phyloP scores from a whole-genome alignment of 2,888 invertebrate species.

The Scaptomyza parva region DNA sequence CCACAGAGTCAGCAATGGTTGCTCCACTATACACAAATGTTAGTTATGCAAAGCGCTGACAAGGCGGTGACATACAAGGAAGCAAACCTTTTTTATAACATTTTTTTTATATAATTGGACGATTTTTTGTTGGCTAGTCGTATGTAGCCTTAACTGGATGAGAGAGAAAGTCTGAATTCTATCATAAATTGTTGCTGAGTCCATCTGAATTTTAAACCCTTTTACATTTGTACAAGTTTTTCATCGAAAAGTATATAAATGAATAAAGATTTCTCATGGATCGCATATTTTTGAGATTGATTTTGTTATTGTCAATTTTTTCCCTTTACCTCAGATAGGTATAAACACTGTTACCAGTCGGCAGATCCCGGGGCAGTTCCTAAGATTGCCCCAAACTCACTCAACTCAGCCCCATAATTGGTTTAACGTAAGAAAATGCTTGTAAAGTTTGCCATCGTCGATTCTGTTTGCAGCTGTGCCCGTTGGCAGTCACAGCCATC shows the following conservation, averaged over 20 bases:
- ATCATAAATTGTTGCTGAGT: too few species aligned
- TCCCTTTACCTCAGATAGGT: conserved; percentile 33
- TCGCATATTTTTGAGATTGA: conserved; percentile 11
- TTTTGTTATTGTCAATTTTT: conserved; percentile 31
- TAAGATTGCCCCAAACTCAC: conserved; percentile 30
- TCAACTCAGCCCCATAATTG: conserved; percentile 57
- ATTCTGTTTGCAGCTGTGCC: conserved; percentile 65
- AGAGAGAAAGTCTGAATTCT: neutral
- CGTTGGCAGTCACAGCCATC: conserved; percentile 30
- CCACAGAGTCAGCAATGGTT: neutral
- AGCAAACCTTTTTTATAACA: conserved; percentile 23
- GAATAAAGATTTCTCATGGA: conserved; percentile 17
- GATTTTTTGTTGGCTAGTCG: neutral
- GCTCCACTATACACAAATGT: conserved; percentile 1
- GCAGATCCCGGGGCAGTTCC: conserved; percentile 43
- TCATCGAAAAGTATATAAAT: conserved; percentile 3
- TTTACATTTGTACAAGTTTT: conserved; percentile 18
- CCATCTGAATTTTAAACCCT: neutral
- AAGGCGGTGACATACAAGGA: conserved; percentile 40
- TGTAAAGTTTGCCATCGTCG: conserved; percentile 65
- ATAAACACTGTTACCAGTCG: conserved; percentile 70
- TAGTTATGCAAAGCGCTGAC: conserved; percentile 54
- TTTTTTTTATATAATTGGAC: conserved; percentile 26
- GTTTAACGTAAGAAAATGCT: conserved; percentile 73
- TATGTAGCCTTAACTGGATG: neutral